These are phyloP conservation scores for Alectoris magna DNA, from an alignment of 2,797 vertebrate genomes.

Conservation along the genomic window DNA sequence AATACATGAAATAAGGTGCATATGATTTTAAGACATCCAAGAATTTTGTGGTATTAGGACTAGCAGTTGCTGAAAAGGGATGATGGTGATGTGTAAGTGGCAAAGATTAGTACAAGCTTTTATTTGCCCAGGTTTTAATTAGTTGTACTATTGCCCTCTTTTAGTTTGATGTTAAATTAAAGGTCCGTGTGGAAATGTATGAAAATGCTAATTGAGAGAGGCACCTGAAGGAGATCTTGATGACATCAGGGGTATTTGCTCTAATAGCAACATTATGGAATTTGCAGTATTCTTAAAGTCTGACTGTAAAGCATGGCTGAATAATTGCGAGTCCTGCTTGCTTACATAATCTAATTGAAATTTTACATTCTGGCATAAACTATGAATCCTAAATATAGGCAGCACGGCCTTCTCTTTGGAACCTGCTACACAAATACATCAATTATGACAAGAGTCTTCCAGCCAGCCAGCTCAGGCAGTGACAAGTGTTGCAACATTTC, in stretches of 20 bases:
- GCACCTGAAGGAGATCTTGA: constrained; percentile 29
- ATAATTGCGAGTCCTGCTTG: constrained; percentile 12
- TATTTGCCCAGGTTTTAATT: constrained; percentile 20
- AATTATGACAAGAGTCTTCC: constrained; percentile 7
- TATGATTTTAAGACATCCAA: constrained; percentile 8
- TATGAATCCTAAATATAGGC: neutral
- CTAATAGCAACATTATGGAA: constrained; percentile 18
- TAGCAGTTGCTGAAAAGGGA: neutral
- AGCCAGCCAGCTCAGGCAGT: neutral
- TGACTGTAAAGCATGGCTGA: neutral
- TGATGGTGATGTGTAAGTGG: neutral
- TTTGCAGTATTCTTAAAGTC: constrained; percentile 51
- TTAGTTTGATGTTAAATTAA: constrained; percentile 25
- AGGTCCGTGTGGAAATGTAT: neutral
- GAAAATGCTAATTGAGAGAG: constrained; percentile 24
- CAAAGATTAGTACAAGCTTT: constrained; percentile 9
- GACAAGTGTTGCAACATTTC: neutral
- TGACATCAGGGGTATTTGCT: constrained; percentile 37
- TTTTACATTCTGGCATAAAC: constrained; percentile 38
- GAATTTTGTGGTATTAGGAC: neutral
- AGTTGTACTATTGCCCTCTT: neutral
- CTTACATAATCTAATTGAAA: constrained; percentile 37
- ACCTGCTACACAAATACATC: constrained; percentile 17
- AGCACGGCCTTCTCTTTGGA: neutral
- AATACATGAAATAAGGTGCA: neutral